phyloP scores from a whole-genome alignment of 2,113 vertebrate genomes.

The Microtus ochrogaster region DNA sequence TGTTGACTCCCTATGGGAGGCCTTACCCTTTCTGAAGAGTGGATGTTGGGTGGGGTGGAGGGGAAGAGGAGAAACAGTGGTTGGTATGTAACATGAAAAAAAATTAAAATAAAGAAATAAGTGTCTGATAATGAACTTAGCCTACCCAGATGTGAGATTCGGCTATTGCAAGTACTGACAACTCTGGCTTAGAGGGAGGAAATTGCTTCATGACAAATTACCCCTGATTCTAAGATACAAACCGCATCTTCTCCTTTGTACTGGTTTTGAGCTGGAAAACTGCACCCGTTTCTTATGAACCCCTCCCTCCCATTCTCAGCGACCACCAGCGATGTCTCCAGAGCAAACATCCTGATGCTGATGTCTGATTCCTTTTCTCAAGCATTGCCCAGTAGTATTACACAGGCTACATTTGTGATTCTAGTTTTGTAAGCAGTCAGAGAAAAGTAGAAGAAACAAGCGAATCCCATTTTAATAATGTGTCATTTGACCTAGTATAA shows the following conservation, averaged over 20 bases:
- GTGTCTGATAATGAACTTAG: neutral
- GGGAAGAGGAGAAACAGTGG: no score
- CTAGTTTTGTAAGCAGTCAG: neutral
- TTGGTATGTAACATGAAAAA: neutral
- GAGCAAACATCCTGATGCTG: no score
- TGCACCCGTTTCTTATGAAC: neutral
- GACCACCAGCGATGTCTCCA: neutral
- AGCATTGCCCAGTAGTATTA: neutral
- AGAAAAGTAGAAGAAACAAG: neutral
- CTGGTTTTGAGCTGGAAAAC: neutral
- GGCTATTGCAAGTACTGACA: fast-evolving
- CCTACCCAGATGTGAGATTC: neutral
- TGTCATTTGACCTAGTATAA: neutral
- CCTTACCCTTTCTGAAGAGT: no score
- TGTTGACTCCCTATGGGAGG: no score
- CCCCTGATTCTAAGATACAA: neutral
- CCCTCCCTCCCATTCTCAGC: neutral
- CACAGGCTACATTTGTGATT: fast-evolving
- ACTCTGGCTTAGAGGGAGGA: neutral
- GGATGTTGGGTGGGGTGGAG: no score
- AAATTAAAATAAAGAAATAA: neutral
- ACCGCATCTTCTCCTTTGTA: neutral
- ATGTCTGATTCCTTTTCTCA: neutral
- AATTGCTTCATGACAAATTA: neutral
- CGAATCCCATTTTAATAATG: neutral